A percentile compares a stretch with the other conserved stretches of the same genome.
Conservation (phyloP, 2,888 invertebrate genomes). For the Epinotia bilunana region DNA sequence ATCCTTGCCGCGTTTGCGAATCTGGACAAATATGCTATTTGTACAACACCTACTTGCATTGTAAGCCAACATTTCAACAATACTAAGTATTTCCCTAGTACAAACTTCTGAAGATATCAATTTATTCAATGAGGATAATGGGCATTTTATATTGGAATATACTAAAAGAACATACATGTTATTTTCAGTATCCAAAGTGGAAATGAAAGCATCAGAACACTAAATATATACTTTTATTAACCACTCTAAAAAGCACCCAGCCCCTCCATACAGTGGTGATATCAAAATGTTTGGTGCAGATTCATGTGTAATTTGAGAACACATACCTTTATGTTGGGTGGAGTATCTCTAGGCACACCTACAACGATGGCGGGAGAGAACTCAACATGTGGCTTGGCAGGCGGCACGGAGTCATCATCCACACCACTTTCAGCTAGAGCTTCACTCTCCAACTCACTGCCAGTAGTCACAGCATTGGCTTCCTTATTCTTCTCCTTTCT, state of each 20-base stretch:
- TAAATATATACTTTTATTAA: constrained; percentile 13
- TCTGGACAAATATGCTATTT: constrained; percentile 69
- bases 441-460: constrained; percentile 79
- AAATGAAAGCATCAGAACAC: constrained; percentile 11
- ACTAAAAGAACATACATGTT: background rate
- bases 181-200: background rate
- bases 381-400: constrained; percentile 85
- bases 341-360: constrained; percentile 83
- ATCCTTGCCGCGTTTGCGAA: constrained; percentile 88
- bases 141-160: background rate
- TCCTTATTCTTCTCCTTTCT: constrained; percentile 80
- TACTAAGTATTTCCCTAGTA: background rate
- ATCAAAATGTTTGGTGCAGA: constrained; percentile 3
- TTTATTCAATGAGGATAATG: background rate
- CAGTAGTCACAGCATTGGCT: constrained; percentile 61
- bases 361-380: constrained; percentile 87
- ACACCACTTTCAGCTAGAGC: constrained; percentile 76
- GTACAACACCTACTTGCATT: constrained; percentile 12
- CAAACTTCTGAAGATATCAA: background rate
- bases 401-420: constrained; percentile 70
- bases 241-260: constrained; percentile 35
- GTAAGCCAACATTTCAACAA: background rate
- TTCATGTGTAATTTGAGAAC: background rate
- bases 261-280: constrained; percentile 19
- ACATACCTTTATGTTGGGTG: constrained; percentile 78